phyloP scores from a whole-genome alignment of 2,888 invertebrate genomes.

The Deilephila porcellus region DNA sequence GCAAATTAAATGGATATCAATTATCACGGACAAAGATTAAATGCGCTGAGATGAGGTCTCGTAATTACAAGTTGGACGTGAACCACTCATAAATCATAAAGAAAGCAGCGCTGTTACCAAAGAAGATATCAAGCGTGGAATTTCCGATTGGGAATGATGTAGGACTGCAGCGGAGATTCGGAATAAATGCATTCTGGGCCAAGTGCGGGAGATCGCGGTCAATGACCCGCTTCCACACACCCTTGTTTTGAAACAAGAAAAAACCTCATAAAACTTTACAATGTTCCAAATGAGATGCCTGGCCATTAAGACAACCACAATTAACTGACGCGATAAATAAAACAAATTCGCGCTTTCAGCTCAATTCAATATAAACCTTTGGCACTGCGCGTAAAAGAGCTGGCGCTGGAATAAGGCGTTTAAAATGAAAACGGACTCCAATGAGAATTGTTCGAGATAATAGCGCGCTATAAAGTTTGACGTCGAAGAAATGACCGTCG shows the following conservation, averaged over 20 bases:
- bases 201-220: conserved; percentile 72
- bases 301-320: conserved; percentile 45
- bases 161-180: conserved; percentile 68
- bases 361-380: conserved; percentile 42
- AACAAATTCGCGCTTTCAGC: conserved; percentile 50
- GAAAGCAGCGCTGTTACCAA: conserved; percentile 71
- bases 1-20: conserved; percentile 31
- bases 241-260: conserved; percentile 63
- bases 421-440: conserved; percentile 38
- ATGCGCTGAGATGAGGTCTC: conserved; percentile 50
- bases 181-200: conserved; percentile 77
- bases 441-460: conserved; percentile 47
- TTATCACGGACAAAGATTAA: conserved; percentile 38
- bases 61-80: conserved; percentile 60
- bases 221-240: conserved; percentile 67
- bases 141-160: conserved; percentile 75
- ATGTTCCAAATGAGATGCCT: conserved; percentile 59
- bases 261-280: conserved; percentile 57
- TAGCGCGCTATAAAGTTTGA: conserved; percentile 45
- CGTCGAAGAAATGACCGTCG: conserved; percentile 22
- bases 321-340: conserved; percentile 51
- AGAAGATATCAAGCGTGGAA: conserved; percentile 78
- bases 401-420: conserved; percentile 44
- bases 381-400: conserved; percentile 40
- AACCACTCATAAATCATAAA: conserved; percentile 72